Evolutionary conservation across 1,140 invertebrate species (phyloP), one percentile per base, ranked within the genome.

Genomic region (Drosophila kurseongensis): DNA sequence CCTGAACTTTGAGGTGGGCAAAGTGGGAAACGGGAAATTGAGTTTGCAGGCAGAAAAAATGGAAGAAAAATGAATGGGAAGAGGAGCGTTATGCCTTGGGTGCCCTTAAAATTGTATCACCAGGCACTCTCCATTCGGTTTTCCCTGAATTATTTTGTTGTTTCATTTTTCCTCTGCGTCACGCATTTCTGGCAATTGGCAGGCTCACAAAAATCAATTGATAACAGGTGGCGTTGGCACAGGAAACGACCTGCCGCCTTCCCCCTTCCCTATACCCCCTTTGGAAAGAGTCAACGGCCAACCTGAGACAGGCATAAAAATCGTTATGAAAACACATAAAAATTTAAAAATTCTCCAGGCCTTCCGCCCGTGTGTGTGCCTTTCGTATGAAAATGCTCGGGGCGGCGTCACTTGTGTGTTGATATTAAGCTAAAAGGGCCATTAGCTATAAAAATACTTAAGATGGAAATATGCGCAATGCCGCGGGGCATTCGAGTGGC

Each of bases 401-500:
- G 42, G 52, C 55, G 54, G 73, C 73, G 41, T 76, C 73, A 76
- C 73, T 76, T 72, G 74, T 82, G 68, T 88, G 83, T 88, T 88
- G 71, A 79, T 75, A 82, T 86, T 88, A 83, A 88, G 82, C 85
- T 82, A 88, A 86, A 86, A 86, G 83, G 66, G 75, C 83, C 83
- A 86, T 86, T 86, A 86, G 83, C 83, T 88, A 86, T 88, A 88
- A 86, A 86, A 86, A 86, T 86, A 86, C 83, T 86, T 88, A 88
- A 86, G 77, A 88, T 83, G 83, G 66, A 83, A 86, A 86, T 86
- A 69, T 79, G 75, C 83, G 66, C 83, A 86, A 50, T 68, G 84
- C 83, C 72, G 68, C 57, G 60, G 55, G 79, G 66, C 71, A 77
- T 84, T 80, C 74, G 57, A 72, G 68, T 75, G 72, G 48, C 58